Evolutionary conservation across 2,888 invertebrate species (phyloP).

Genomic region (Callyntrura sp.): DNA sequence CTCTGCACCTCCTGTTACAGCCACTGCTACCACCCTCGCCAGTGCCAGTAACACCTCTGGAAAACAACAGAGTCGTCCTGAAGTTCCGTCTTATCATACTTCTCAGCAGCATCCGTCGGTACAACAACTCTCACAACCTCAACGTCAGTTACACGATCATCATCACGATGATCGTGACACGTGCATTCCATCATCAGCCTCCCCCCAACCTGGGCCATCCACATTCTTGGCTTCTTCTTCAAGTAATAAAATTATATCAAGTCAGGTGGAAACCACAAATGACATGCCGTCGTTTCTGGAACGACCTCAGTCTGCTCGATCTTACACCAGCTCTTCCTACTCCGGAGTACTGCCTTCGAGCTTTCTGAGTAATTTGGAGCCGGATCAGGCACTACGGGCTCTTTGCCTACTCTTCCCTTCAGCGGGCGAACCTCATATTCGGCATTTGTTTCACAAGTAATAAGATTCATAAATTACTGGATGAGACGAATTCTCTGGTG

Average conservation of each 20-base stretch:
- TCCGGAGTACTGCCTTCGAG: conserved; percentile 80
- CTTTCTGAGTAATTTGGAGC: conserved; percentile 82
- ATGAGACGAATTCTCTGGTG: conserved; percentile 32
- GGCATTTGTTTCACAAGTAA: conserved; percentile 95
- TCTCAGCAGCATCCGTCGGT: conserved; percentile 53
- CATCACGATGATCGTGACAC: conserved; percentile 61
- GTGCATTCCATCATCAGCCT: conserved; percentile 71
- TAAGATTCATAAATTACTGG: conserved; percentile 85
- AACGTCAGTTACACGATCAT: conserved; percentile 32
- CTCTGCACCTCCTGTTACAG: conserved; percentile 16
- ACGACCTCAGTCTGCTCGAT: conserved; percentile 81
- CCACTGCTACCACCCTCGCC: conserved; percentile 23
- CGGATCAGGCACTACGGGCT: conserved; percentile 83
- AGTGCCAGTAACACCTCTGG: conserved; percentile 22
- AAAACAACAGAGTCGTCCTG: conserved; percentile 57
- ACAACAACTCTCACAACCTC: conserved; percentile 25
- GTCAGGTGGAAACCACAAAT: conserved; percentile 70
- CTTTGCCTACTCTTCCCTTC: conserved; percentile 92
- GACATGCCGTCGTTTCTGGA: conserved; percentile 76
- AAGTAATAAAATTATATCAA: conserved; percentile 70
- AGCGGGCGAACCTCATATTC: conserved; percentile 95
- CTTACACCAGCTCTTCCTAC: conserved; percentile 81
- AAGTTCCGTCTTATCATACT: conserved; percentile 65
- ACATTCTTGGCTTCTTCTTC: conserved; percentile 63
- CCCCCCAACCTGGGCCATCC: conserved; percentile 73